Percentiles rank a stretch among this genome's conserved stretches.
Conservation (phyloP, 2,113 vertebrate species). For the Platichthys stellatus region DNA sequence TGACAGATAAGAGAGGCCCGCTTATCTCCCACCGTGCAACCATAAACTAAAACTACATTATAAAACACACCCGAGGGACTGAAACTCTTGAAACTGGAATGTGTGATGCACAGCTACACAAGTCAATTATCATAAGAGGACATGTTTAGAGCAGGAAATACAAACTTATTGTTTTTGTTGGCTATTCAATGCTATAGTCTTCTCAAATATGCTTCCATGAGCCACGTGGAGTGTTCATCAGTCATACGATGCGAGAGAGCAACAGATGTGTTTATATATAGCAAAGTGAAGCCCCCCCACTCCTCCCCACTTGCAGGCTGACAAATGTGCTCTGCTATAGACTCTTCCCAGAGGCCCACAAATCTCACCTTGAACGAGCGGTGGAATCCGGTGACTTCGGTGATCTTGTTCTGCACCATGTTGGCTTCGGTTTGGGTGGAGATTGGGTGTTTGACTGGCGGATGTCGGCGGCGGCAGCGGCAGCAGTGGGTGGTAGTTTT, state of each 20-base stretch:
- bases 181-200: no score
- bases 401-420: slow-evolving; percentile 94
- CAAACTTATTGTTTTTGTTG: background rate
- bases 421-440: slow-evolving; percentile 64
- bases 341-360: slow-evolving; percentile 1
- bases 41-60: slow-evolving; percentile 19
- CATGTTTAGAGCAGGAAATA: background rate
- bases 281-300: slow-evolving; percentile 20
- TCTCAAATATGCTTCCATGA: background rate
- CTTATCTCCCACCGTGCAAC: background rate
- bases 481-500: slow-evolving; percentile 2
- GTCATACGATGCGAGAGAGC: slow-evolving; percentile 15
- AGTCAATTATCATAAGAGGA: background rate
- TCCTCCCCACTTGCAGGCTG: slow-evolving; percentile 9
- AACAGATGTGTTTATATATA: slow-evolving; percentile 67
- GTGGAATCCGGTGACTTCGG: slow-evolving; percentile 90
- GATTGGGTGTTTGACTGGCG: slow-evolving; percentile 21
- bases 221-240: slow-evolving; percentile 15
- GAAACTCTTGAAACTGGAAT: background rate
- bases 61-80: background rate
- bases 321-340: slow-evolving; percentile 32
- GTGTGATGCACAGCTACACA: background rate
- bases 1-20: background rate
- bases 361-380: slow-evolving; percentile 90
- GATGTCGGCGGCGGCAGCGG: slow-evolving; percentile 71